Base-by-base conservation (phyloP, 2,888 invertebrate genomes). In the Pharmacophagus antenor region DNA sequence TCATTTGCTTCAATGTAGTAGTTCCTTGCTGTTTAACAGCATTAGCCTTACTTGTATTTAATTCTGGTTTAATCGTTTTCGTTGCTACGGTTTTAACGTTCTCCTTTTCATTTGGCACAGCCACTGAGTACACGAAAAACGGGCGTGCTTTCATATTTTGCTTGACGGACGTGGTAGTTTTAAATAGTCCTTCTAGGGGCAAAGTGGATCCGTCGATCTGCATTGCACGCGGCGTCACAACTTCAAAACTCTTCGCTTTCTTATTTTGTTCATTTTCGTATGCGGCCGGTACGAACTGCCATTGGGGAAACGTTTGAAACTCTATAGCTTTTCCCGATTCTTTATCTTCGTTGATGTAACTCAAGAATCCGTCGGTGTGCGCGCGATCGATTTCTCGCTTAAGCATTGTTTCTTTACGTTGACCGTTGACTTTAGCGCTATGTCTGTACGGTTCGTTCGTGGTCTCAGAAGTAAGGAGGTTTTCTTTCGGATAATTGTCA, bases 151-250 rank as follows among this genome's bases (percentile, higher is more conserved):
- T 70, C 37, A 63, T 65, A n/a, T 72, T 71, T 37, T 74, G 79
- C 63, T 71, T 79, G 2, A 76, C 61, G 0, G 91, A 88, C 54
- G 82, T 85, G 72, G 92, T 85, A 58, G 91, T 91, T 74, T 93
- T 92, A 69, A 95, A 95, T 8, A 95, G 80, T 1, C 92, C 94
- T 82, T 95, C 94, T 64, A 95, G 77, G 12, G 95, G 84, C 64
- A 95, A 91, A 0, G 94, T 95, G 0, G 94, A 94, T 1, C 93
- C 92, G 76, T 94, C 93, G 8, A 81, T 86, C 0, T 74, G 65
- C 72, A 81, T 77, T 2, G 79, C 74, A 42, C 85, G 82, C 10
- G 86, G 87, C 5, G 89, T 88, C 1, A 87, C 77, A 42, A 85
- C 73, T 65, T 92, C 88, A 61, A 82, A 85, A 62, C 65, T 80